A percentile compares a stretch with the other conserved stretches of the same genome.
Conservation (phyloP, 2,113 vertebrate genomes). For the Centrocercus urophasianus region DNA sequence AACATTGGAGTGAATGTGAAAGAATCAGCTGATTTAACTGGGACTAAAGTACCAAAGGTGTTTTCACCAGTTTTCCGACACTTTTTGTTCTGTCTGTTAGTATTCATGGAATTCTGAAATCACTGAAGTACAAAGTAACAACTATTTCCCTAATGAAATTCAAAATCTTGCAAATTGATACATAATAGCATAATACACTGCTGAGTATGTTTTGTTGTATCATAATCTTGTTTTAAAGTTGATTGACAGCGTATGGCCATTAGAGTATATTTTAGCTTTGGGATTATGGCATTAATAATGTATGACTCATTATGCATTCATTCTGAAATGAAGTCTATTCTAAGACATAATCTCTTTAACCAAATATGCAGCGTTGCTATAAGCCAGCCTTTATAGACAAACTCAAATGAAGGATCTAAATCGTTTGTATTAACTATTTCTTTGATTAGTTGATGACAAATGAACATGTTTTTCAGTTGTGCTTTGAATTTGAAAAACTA, state of each 20-base stretch:
- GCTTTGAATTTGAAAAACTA: neutral
- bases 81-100: slow-evolving; percentile 33
- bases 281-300: slow-evolving; percentile 50
- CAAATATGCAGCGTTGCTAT: neutral
- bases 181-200: slow-evolving; percentile 15
- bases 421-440: slow-evolving; percentile 8
- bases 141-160: slow-evolving; percentile 13
- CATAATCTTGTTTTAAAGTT: slow-evolving; percentile 48
- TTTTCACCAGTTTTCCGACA: neutral
- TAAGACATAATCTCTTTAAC: slow-evolving; percentile 31
- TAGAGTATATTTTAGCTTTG: neutral
- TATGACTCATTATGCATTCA: slow-evolving; percentile 6
- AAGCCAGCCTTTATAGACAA: neutral
- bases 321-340: slow-evolving; percentile 21
- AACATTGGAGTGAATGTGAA: neutral
- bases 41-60: neutral
- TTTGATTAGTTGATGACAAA: neutral
- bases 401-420: neutral
- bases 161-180: slow-evolving; percentile 23
- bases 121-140: slow-evolving; percentile 5
- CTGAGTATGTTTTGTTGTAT: slow-evolving; percentile 34
- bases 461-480: neutral
- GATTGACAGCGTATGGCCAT: slow-evolving; percentile 37
- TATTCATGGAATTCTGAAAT: slow-evolving; percentile 31
- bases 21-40: neutral